Conservation (phyloP, 2,888 invertebrate genomes). For the Cacoxenus indagator region DNA sequence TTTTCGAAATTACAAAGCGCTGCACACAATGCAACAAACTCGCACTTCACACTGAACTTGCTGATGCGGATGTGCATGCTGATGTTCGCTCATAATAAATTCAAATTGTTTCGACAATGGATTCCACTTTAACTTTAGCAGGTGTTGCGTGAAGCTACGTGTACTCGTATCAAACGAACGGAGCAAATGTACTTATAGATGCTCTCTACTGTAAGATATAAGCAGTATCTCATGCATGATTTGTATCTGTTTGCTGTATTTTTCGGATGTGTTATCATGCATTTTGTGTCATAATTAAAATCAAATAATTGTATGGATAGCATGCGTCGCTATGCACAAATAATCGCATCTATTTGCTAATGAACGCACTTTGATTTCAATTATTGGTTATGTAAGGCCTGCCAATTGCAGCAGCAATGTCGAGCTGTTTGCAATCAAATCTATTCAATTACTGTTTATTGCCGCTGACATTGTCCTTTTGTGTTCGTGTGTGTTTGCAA, state of each 20-base stretch:
- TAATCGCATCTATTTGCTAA: neutral
- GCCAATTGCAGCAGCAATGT: neutral
- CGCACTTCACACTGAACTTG: neutral
- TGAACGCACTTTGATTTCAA: neutral
- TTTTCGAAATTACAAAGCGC: neutral
- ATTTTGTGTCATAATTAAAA: neutral
- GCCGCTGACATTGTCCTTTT: neutral
- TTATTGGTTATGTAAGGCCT: neutral
- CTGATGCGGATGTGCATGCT: neutral
- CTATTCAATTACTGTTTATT: neutral
- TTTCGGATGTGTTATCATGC: neutral
- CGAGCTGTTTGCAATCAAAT: neutral
- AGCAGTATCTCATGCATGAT: no score
- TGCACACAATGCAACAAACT: neutral
- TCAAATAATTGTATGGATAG: neutral
- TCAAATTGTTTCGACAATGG: slow-evolving; percentile 3
- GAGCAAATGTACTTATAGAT: no score
- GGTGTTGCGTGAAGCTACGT: slow-evolving; percentile 1
- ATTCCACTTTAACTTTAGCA: neutral
- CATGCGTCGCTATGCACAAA: neutral
- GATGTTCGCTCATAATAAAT: neutral
- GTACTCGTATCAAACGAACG: no score
- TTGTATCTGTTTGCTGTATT: neutral
- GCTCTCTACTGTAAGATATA: no score
- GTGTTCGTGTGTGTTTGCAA: neutral